These are phyloP conservation scores for Poecilus cupreus DNA, from an alignment of 2,888 invertebrate genomes.

Conservation along the genomic window DNA sequence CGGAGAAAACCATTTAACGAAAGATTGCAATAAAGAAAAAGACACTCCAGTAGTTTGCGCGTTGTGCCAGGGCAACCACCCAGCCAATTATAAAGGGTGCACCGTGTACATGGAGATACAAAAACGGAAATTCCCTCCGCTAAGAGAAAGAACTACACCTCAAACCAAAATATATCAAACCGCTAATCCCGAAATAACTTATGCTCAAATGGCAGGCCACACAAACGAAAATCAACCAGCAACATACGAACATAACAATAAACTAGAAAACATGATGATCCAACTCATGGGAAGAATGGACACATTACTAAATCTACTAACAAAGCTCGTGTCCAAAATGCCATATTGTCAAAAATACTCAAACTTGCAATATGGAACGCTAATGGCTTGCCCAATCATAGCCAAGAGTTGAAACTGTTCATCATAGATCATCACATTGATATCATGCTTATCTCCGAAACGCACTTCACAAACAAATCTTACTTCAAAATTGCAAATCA, in stretches of 20 bases:
- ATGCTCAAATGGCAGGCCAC: not conserved
- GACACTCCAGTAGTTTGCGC: not conserved
- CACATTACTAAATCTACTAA: not conserved
- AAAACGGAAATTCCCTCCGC: not conserved
- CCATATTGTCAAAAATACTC: not conserved
- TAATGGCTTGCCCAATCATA: slow-evolving; percentile 34
- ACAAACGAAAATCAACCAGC: no score
- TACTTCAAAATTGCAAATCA: slow-evolving; percentile 29
- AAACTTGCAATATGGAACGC: slow-evolving; percentile 49
- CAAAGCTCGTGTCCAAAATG: not conserved
- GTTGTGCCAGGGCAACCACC: slow-evolving; percentile 5
- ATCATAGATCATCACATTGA: slow-evolving; percentile 7
- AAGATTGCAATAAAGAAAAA: slow-evolving; percentile 37
- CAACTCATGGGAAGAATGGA: slow-evolving; percentile 16
- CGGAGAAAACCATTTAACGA: slow-evolving; percentile 59
- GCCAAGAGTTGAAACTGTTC: slow-evolving; percentile 12
- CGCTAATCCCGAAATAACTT: not conserved
- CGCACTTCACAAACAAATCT: slow-evolving; percentile 18
- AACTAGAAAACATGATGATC: no score
- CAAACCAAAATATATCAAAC: not conserved
- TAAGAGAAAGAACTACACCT: slow-evolving; percentile 1
- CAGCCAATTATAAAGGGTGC: slow-evolving; percentile 13
- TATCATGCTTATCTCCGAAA: slow-evolving; percentile 33
- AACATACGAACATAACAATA: no score
- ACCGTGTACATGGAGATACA: not conserved